phyloP scores from a whole-genome alignment of 2,888 invertebrate species.

The Sminthurides aquaticus region DNA sequence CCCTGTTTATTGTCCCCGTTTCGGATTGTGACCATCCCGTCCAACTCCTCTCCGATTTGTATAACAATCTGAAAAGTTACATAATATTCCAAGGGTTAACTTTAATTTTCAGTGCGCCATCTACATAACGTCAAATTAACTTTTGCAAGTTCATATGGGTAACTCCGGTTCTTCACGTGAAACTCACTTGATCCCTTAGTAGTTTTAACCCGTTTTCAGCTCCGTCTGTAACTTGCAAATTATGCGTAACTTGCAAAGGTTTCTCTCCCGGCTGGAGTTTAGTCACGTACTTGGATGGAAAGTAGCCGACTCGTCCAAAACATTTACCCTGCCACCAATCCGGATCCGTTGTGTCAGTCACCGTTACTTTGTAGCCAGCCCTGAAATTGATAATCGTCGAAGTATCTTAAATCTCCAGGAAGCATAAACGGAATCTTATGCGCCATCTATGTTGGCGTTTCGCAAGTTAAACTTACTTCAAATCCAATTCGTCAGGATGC shows the following conservation, averaged over 20 bases:
- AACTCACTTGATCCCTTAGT: slow-evolving; percentile 67
- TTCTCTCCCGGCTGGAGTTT: slow-evolving; percentile 82
- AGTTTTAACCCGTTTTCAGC: slow-evolving; percentile 68
- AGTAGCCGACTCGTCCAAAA: slow-evolving; percentile 80
- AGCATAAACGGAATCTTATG: background rate
- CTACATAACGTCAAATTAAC: background rate
- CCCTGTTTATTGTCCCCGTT: slow-evolving; percentile 88
- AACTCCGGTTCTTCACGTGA: background rate
- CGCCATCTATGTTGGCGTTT: background rate
- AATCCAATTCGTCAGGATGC: slow-evolving; percentile 85
- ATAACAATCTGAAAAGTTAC: slow-evolving; percentile 64
- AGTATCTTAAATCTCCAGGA: background rate
- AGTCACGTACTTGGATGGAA: slow-evolving; percentile 90
- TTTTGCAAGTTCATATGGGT: background rate
- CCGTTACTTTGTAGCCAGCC: slow-evolving; percentile 82
- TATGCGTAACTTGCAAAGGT: slow-evolving; percentile 78
- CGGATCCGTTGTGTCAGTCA: slow-evolving; percentile 86
- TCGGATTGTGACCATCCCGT: slow-evolving; percentile 88
- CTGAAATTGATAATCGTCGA: slow-evolving; percentile 45
- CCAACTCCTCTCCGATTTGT: slow-evolving; percentile 79
- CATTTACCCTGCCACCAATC: slow-evolving; percentile 98
- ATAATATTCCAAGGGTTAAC: too few species aligned
- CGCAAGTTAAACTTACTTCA: slow-evolving; percentile 73
- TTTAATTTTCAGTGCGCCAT: background rate
- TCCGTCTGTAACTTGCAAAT: slow-evolving; percentile 78